Evolutionary conservation across 1,140 invertebrate genomes (phyloP).

Genomic region (Drosophila aff.): DNA sequence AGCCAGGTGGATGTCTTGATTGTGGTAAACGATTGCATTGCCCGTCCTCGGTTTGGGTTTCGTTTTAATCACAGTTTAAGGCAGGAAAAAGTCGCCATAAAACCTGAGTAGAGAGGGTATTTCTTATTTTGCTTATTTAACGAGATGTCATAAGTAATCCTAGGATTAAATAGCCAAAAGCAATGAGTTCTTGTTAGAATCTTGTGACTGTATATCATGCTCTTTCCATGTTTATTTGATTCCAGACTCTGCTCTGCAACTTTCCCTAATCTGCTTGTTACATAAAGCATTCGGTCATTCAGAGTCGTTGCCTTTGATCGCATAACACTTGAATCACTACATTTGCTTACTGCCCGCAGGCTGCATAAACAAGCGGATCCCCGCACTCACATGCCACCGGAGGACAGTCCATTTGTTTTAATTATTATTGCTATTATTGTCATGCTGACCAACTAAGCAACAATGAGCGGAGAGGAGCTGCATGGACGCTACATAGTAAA

Average conservation of each 20-base stretch:
- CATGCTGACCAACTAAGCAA: conserved; percentile 47
- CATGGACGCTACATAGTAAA: conserved; percentile 18
- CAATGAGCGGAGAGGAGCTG: conserved; percentile 24
- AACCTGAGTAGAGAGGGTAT: neutral
- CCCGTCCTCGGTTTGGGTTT: neutral
- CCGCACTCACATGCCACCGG: conserved; percentile 32
- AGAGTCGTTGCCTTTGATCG: conserved; percentile 9
- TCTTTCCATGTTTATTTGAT: neutral
- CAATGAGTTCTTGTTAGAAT: neutral
- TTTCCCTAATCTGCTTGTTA: neutral
- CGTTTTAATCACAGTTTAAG: conserved; percentile 9
- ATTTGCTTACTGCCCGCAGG: conserved; percentile 11
- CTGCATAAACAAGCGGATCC: conserved; percentile 33
- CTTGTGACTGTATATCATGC: neutral
- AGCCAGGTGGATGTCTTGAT: conserved; percentile 34
- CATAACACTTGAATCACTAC: conserved; percentile 10
- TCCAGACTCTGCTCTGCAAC: neutral
- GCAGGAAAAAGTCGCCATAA: neutral
- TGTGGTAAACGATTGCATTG: conserved; percentile 36
- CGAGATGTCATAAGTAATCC: conserved; percentile 1
- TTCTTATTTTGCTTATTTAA: no score
- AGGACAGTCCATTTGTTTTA: conserved; percentile 65
- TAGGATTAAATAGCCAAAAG: conserved; percentile 2
- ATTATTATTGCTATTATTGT: conserved; percentile 66
- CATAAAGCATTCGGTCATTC: conserved; percentile 8